Evolutionary conservation across 2,797 vertebrate genomes (phyloP), one percentile per base, ranked within the genome.

Genomic region (Morus bassanus): DNA sequence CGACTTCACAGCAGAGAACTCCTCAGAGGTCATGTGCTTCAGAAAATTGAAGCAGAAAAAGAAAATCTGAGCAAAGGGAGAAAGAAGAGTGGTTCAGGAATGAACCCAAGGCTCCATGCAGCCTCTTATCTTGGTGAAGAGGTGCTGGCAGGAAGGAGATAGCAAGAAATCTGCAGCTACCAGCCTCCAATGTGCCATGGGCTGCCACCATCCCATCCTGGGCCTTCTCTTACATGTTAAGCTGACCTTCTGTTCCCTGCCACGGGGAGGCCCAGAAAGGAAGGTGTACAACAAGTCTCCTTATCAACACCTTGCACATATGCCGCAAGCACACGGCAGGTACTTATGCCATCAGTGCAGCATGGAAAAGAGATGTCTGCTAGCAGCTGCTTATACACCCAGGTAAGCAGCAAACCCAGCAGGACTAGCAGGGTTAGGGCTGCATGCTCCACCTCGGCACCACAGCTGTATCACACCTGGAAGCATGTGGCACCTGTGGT

Each of bases 1-100:
- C 93, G 98, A 98, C 98, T 98, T 99, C 95, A 99, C 96, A 89
- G 98, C 99, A 97, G 99, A 99, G 98, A 99, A 99, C 98, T 99
- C 99, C 98, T 99, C 99, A 81, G 99, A 99, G 98, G 99, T 99
- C 97, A 99, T 99, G 98, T 99, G 99, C 99, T 99, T 99, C 99
- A 99, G 98, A 99, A 99, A 99, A 99, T 99, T 99, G 99, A 99
- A 99, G 99, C 99, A 99, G 98, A 99, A 99, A 98, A 99, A 99
- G 98, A 99, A 99, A 98, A 99, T 99, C 99, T 99, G 98, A 95
- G 89, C 96, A 91, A 95, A 94, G 82, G 87, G 96, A 89, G 96
- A 70, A 74, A 82, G 85, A 97, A 95, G 59, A 89, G 50, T 0
- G 67, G 82, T 64, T 91, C 64, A 87, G 93, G 27, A 80, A 56